These are phyloP conservation scores for Acrocyrtus sp. DNA, from an alignment of 2,888 invertebrate genomes.

Conservation along the genomic window DNA sequence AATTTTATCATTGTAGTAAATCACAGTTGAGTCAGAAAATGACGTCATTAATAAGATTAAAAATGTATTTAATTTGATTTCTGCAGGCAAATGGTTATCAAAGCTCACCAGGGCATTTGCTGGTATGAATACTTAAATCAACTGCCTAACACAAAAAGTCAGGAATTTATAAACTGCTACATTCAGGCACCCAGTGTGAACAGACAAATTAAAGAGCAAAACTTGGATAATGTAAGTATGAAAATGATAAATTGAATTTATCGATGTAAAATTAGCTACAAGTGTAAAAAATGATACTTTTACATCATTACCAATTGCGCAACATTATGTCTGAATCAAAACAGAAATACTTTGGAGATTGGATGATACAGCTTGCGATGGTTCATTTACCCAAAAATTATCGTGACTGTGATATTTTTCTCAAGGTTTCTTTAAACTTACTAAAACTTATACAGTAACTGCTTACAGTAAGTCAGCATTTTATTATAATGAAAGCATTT, in stretches of 20 bases:
- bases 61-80: too few species aligned
- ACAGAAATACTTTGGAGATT: conserved; percentile 34
- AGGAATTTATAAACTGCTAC: conserved; percentile 10
- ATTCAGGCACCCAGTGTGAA: conserved; percentile 12
- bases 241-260: too few species aligned
- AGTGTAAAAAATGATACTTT: neutral
- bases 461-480: too few species aligned
- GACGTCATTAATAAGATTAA: too few species aligned
- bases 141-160: conserved; percentile 5
- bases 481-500: too few species aligned
- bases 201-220: conserved; percentile 11
- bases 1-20: too few species aligned
- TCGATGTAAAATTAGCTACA: neutral
- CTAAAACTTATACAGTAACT: too few species aligned
- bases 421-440: too few species aligned
- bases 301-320: neutral
- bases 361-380: conserved; percentile 11
- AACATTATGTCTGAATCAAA: neutral
- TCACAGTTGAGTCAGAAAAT: too few species aligned
- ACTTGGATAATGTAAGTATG: conserved; percentile 12
- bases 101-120: conserved; percentile 13
- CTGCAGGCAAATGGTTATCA: conserved; percentile 8
- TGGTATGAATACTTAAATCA: conserved; percentile 26
- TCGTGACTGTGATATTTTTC: neutral
- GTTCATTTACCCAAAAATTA: conserved; percentile 4